These are phyloP conservation scores for Aphaenogaster ashmeadi DNA, from an alignment of 1,140 invertebrate species.

Conservation along the genomic window DNA sequence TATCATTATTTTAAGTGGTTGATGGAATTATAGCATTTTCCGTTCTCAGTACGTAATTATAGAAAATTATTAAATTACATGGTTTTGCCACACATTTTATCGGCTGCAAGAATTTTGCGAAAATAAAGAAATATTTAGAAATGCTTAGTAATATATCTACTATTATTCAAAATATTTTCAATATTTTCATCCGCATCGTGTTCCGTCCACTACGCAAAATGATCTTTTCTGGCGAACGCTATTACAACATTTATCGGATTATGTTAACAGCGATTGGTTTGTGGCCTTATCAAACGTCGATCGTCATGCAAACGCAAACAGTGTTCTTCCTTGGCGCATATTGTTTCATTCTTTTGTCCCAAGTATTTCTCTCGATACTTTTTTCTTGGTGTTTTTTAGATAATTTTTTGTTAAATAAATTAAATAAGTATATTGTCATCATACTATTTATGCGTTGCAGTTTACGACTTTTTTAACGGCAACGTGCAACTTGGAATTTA, in stretches of 20 bases:
- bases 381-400: background rate
- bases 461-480: conserved; percentile 10
- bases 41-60: background rate
- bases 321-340: background rate
- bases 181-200: background rate
- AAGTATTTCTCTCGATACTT: conserved; percentile 1
- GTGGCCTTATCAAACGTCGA: conserved; percentile 44
- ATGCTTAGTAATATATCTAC: background rate
- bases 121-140: background rate
- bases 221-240: conserved; percentile 25
- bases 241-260: conserved; percentile 19
- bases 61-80: conserved; percentile 41
- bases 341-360: background rate
- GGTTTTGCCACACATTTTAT: background rate
- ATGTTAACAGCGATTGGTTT: conserved; percentile 41
- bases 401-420: background rate
- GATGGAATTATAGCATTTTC: background rate
- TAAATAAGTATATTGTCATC: background rate
- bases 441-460: background rate
- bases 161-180: background rate
- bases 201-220: background rate
- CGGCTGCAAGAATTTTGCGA: background rate
- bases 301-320: background rate
- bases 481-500: background rate
- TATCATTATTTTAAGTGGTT: background rate